Evolutionary conservation across 2,888 invertebrate species (phyloP).

Genomic region (Loripinus fragilis): DNA sequence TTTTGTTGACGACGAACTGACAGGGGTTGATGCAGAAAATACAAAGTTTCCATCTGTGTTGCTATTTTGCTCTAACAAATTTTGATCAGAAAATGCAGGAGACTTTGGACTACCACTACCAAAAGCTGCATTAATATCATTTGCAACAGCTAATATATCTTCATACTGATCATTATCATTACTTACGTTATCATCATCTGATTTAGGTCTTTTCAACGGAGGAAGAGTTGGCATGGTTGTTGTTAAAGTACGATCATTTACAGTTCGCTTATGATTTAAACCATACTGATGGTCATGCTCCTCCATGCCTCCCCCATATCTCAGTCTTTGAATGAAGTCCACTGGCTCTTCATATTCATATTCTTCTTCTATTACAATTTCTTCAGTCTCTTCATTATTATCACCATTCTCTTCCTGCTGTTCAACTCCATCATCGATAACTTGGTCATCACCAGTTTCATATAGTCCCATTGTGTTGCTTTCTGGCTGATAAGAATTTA

Average conservation of each 20-base stretch:
- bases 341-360: slow-evolving; percentile 51
- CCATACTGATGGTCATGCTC: background rate
- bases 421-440: background rate
- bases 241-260: slow-evolving; percentile 11
- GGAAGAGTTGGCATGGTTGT: slow-evolving; percentile 44
- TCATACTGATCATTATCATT: slow-evolving; percentile 23
- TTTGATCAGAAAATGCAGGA: background rate
- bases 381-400: slow-evolving; percentile 10
- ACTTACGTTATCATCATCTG: slow-evolving; percentile 13
- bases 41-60: slow-evolving; percentile 34
- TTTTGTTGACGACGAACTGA: background rate
- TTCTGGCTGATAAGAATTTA: background rate
- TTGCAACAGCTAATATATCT: slow-evolving; percentile 51
- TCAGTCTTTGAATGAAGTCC: slow-evolving; percentile 54
- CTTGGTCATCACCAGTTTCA: background rate
- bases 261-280: slow-evolving; percentile 28
- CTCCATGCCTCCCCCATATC: slow-evolving; percentile 24
- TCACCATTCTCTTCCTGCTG: slow-evolving; percentile 10
- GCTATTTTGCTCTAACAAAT: background rate
- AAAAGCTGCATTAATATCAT: slow-evolving; percentile 55
- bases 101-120: slow-evolving; percentile 46
- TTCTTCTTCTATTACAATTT: slow-evolving; percentile 32
- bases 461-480: background rate
- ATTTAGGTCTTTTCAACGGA: slow-evolving; percentile 41
- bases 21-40: slow-evolving; percentile 29